Evolutionary conservation across 2,888 invertebrate genomes (phyloP), one percentile per base, ranked within the genome.

Genomic region (Ochlodes sylvanus): DNA sequence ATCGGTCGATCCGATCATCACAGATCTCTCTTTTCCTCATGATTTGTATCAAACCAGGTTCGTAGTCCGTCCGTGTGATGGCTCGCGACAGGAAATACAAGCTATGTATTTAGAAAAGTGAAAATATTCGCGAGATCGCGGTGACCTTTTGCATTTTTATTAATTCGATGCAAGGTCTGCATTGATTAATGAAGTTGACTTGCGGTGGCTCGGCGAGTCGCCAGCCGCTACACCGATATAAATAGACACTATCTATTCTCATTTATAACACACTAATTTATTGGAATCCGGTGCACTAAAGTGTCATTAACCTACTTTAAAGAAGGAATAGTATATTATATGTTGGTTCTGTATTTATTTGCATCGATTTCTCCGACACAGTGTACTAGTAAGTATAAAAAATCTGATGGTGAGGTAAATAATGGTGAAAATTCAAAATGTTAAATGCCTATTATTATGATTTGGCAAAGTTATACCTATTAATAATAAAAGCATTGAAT

Each of bases 51-150:
- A 5, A 21, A 27, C 38, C 47, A 44, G n/a, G 47, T 17, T 47
- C 2, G 7, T n/a, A 15, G 12, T 0, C 32, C 32, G 21, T 38
- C 21, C 34, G 55, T 55, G 34, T 47, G 34, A 27, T 21, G 42
- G 56, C 63, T 63, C 41, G 38, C 7, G 41, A 63, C 63, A 55
- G 56, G 64, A 64, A 57, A 57, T 64, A 47, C 65, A 57, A 50
- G 27, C 57, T 57, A 58, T 52, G 42, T 52, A 50, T 21, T 56
- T 64, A 65, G 52, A 52, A 58, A 66, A 66, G 52, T 50, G 58
- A 58, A 58, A 66, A 41, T 58, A 66, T 52, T 50, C n/a, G 21
- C 12, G 58, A 57, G 38, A 65, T 41, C 15, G 9, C 52, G 52
- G 10, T 32, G 50, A 47, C 65, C 41, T 41, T 21, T 54, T 32